Conservation (phyloP, 2,888 invertebrate species). For the Erebia palarica region DNA sequence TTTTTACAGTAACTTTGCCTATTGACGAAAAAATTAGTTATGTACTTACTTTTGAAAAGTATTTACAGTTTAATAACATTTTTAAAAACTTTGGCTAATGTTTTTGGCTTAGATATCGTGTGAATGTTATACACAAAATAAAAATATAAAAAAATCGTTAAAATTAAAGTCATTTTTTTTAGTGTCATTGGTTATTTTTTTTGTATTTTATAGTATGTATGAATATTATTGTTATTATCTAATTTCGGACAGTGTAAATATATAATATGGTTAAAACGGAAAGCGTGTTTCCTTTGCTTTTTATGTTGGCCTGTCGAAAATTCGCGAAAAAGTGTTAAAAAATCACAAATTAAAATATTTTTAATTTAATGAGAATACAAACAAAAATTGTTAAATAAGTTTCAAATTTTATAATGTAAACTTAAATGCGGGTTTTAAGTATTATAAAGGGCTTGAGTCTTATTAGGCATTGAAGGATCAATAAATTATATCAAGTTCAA, state of each 20-base stretch:
- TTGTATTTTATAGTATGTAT: slow-evolving; percentile 34
- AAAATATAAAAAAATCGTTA: slow-evolving; percentile 30
- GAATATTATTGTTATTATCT: slow-evolving; percentile 30
- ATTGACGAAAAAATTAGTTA: slow-evolving; percentile 9
- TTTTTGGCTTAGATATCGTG: slow-evolving; percentile 65
- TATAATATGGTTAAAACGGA: slow-evolving; percentile 51
- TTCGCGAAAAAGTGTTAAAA: not conserved
- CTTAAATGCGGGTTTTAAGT: too few relatives aligned
- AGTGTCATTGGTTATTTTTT: slow-evolving; percentile 49
- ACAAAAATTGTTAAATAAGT: too few relatives aligned
- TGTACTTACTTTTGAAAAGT: slow-evolving; percentile 10
- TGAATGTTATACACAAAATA: not conserved
- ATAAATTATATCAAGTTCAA: not conserved
- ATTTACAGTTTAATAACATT: slow-evolving; percentile 45
- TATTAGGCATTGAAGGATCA: not conserved
- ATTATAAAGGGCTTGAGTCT: too few relatives aligned
- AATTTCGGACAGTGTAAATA: slow-evolving; percentile 62
- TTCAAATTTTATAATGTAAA: too few relatives aligned
- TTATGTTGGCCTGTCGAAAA: slow-evolving; percentile 53
- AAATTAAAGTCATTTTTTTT: slow-evolving; percentile 51
- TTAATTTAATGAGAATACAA: slow-evolving; percentile 2
- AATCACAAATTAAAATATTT: not conserved
- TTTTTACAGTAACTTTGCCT: slow-evolving; percentile 10
- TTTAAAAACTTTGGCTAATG: slow-evolving; percentile 70
- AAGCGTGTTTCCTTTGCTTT: slow-evolving; percentile 52